phyloP scores from a whole-genome alignment of 2,888 invertebrate genomes.

The Cerceris ruficornis region DNA sequence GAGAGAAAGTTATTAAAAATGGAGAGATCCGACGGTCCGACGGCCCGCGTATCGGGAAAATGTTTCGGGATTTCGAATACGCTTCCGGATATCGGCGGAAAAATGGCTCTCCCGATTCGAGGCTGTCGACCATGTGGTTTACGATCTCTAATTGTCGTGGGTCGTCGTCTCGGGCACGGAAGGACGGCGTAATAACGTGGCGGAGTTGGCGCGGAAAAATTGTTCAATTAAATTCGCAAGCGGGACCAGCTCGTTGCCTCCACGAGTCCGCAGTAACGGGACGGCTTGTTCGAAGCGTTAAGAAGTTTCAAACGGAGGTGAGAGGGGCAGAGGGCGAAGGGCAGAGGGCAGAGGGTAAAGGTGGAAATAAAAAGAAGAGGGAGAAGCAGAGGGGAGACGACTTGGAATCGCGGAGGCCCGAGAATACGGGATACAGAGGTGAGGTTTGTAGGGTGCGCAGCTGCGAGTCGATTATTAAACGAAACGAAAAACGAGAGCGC shows the following conservation, averaged over 20 bases:
- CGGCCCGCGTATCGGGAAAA: too few relatives aligned
- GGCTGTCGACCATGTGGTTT: neutral
- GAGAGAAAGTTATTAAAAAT: too few relatives aligned
- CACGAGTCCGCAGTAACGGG: slow-evolving; percentile 22
- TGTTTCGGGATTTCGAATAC: too few relatives aligned
- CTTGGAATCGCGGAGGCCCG: neutral
- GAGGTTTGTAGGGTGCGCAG: slow-evolving; percentile 16
- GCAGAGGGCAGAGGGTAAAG: slow-evolving; percentile 17
- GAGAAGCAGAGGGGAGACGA: slow-evolving; percentile 8
- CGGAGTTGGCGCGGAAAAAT: slow-evolving; percentile 49
- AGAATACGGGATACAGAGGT: slow-evolving; percentile 27
- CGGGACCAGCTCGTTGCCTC: slow-evolving; percentile 34
- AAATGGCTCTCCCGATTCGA: neutral
- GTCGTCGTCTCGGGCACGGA: slow-evolving; percentile 8
- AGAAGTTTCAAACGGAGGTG: slow-evolving; percentile 49
- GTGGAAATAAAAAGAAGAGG: neutral
- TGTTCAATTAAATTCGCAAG: slow-evolving; percentile 59
- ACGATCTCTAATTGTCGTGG: slow-evolving; percentile 9
- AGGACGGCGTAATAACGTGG: slow-evolving; percentile 37
- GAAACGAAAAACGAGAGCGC: slow-evolving; percentile 31
- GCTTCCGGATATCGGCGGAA: too few relatives aligned
- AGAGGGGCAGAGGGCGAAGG: neutral
- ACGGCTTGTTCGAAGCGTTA: slow-evolving; percentile 44
- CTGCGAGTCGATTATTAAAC: slow-evolving; percentile 39
- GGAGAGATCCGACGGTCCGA: too few relatives aligned